Base-by-base conservation (phyloP, 2,113 vertebrate species). In the Galbula dea region DNA sequence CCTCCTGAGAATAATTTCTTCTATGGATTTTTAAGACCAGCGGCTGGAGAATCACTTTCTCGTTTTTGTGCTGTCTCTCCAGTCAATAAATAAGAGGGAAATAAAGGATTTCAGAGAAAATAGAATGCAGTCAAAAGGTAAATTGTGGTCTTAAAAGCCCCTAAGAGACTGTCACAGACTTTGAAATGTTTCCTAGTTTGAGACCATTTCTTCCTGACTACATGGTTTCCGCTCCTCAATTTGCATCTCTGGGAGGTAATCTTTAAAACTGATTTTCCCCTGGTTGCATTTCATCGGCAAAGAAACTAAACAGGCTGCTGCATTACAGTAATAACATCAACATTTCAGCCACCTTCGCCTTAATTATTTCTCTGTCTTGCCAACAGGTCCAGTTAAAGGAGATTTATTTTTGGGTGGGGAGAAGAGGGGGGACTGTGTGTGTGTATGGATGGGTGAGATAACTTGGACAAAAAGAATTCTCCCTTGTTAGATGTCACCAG, bases 41-140 rank as follows among this genome's bases (percentile, higher is more conserved):
- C 2, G 39, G 79, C 86, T 92, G 92, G 94, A 98, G 96, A 95
- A 94, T 96, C 94, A 37, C 87, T 94, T 94, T 86, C 93, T 76
- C 30, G 93, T 95, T 96, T 96, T 93, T 90, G 86, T 92, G 94
- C 94, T 59, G 79, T 96, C 89, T 97, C 94, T 97, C 97, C 95
- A 97, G 96, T 98, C 96, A 97, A 97, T 97, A 97, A 98, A 97
- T 97, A 98, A 97, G 89, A 95, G 24, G 86, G 97, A 97, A 97
- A 97, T 94, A 97, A 97, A 97, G 97, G 97, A 97, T 97, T 96
- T 95, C 83, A 80, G 94, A 97, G 97, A 97, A 98, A 97, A 97
- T 83, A 96, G 97, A 96, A 97, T 79, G 95, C 93, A 97, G 96
- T 97, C 97, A 95, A 97, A 97, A 98, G 96, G 97, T 97, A 98